Percentiles rank a stretch among this genome's conserved stretches.
These are phyloP conservation scores for Seriola dumerili DNA, from an alignment of 2,113 vertebrate species.

Conservation along the genomic window DNA sequence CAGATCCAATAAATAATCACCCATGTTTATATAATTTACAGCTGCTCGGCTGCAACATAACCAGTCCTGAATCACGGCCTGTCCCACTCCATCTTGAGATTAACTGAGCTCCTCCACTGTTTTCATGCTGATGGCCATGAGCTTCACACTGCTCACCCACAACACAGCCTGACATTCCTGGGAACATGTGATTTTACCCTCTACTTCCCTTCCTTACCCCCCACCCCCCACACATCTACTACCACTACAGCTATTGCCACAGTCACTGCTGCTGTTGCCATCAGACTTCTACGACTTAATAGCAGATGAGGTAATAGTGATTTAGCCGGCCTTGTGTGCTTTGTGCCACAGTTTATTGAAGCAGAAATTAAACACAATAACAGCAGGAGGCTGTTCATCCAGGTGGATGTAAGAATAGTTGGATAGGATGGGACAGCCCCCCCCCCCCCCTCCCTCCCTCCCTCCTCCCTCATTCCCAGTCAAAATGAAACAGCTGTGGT, in stretches of 20 bases:
- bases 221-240: background rate
- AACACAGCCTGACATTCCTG: slow-evolving; percentile 69
- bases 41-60: background rate
- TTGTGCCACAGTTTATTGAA: background rate
- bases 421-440: background rate
- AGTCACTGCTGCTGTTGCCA: background rate
- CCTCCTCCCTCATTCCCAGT: background rate
- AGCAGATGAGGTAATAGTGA: background rate
- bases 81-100: slow-evolving; percentile 14
- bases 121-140: slow-evolving; percentile 53
- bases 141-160: slow-evolving; percentile 57
- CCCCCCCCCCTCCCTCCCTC: too few relatives aligned
- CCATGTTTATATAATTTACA: background rate
- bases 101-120: slow-evolving; percentile 33
- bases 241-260: background rate
- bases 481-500: slow-evolving; percentile 49
- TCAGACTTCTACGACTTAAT: background rate
- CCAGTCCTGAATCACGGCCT: background rate
- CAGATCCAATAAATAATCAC: background rate
- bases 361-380: slow-evolving; percentile 28
- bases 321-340: background rate
- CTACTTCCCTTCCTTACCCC: slow-evolving; percentile 32
- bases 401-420: slow-evolving; percentile 33
- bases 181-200: slow-evolving; percentile 68
- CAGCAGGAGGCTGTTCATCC: slow-evolving; percentile 9